Evolutionary conservation across 2,888 invertebrate species (phyloP), one percentile per base, ranked within the genome.

Genomic region (Philopedon plagiatum): DNA sequence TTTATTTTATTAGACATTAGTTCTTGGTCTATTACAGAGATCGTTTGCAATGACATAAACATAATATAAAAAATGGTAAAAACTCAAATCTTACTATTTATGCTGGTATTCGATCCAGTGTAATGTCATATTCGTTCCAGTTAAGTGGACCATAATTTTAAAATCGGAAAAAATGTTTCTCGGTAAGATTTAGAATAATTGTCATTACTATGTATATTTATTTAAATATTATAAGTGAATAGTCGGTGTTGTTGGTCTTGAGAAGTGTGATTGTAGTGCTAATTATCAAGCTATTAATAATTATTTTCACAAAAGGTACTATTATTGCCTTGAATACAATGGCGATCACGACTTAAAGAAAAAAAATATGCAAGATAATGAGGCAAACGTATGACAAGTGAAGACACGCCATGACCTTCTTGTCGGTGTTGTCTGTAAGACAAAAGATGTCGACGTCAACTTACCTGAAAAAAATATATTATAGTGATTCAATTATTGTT

Each of bases 251-350:
- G 68, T 72, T 60, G 65, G 54, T 74, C 71, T 74, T 72, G 71
- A 71, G 64, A 71, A 64, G 65, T 74, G 68, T 60, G 68, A 71
- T 74, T 71, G 71, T 71, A 72, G 32, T 68, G 60, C 74, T 74
- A 74, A 74, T 74, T 74, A 74, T 74, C 69, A 54, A 56, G 68
- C 74, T 68, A 71, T 71, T 71, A 74, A 71, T 74, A 74, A 74
- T 67, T 74, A 71, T 69, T 70, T 71, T 71, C 67, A 74, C 65
- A 72, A 63, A 69, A 74, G 67, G 67, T 68, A 63, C 63, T 73
- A 74, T 71, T 74, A 74, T 74, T 74, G 68, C 74, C 71, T 74
- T 74, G 74, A 74, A 74, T 71, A 71, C 68, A 74, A 71, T 71
- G 61, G 62, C 58, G 71, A 67, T 71, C 71, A 74, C 74, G 74